A percentile compares a stretch with the other conserved stretches of the same genome.
These are phyloP conservation scores for Himalopsyche tibetana DNA, from an alignment of 2,888 invertebrate genomes.

Conservation along the genomic window DNA sequence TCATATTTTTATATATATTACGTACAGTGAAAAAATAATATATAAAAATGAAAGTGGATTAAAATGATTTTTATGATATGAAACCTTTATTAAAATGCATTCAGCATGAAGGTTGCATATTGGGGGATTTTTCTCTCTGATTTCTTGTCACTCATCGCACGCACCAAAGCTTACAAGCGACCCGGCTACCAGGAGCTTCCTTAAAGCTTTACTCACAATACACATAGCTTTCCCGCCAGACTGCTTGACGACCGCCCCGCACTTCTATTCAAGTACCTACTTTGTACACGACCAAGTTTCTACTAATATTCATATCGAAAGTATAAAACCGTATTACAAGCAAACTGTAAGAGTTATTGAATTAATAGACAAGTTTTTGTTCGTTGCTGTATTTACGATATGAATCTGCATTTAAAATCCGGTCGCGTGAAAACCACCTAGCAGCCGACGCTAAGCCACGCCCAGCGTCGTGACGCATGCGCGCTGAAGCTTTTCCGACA, in stretches of 20 bases:
- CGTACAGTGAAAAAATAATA: too few species aligned
- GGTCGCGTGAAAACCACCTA: slow-evolving; percentile 3
- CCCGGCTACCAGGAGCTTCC: slow-evolving; percentile 53
- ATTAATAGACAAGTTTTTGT: too few species aligned
- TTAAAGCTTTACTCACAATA: slow-evolving; percentile 6
- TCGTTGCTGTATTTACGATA: neutral
- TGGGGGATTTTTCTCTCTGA: neutral
- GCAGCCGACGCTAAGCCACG: slow-evolving; percentile 49
- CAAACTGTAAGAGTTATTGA: too few species aligned
- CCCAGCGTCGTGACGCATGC: slow-evolving; percentile 55
- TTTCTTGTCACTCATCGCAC: slow-evolving; percentile 10
- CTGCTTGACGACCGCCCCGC: slow-evolving; percentile 53
- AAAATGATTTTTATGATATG: too few species aligned
- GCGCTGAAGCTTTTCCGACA: slow-evolving; percentile 67
- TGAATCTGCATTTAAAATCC: neutral
- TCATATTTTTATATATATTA: too few species aligned
- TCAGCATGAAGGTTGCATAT: neutral
- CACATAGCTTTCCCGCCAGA: slow-evolving; percentile 47
- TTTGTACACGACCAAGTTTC: neutral
- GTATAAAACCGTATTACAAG: neutral
- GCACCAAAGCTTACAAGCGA: slow-evolving; percentile 35
- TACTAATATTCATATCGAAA: neutral
- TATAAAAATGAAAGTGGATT: too few species aligned
- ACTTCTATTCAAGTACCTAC: slow-evolving; percentile 41
- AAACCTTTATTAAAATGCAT: too few species aligned